A percentile compares a stretch with the other conserved stretches of the same genome.
Conservation (phyloP, 2,888 invertebrate species). For the Lasioglossum vierecki region DNA sequence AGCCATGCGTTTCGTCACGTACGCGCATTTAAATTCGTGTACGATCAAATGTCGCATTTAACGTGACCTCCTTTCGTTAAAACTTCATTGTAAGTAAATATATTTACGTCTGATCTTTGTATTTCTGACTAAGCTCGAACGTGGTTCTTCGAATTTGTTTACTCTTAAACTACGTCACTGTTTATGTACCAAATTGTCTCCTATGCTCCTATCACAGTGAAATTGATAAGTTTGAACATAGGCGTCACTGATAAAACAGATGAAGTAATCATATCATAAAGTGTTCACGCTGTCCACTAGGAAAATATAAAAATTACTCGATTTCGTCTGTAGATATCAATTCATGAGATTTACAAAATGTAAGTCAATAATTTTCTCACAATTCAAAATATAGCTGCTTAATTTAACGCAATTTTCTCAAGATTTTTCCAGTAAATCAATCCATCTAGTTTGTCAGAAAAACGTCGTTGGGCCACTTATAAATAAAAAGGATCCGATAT, state of each 20-base stretch:
- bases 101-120: slow-evolving; percentile 28
- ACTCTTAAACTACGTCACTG: slow-evolving; percentile 3
- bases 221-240: slow-evolving; percentile 33
- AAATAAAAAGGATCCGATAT: background rate
- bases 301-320: background rate
- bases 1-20: slow-evolving; percentile 68
- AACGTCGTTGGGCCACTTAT: background rate
- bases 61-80: slow-evolving; percentile 40
- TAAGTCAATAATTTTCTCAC: background rate
- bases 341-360: background rate
- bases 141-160: background rate
- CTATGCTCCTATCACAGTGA: background rate
- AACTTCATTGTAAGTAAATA: slow-evolving; percentile 21
- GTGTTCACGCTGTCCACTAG: background rate
- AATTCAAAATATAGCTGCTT: background rate
- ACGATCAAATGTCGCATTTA: slow-evolving; percentile 5
- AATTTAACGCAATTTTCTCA: background rate
- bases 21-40: slow-evolving; percentile 24
- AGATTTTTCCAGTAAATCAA: no score
- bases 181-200: background rate
- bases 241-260: slow-evolving; percentile 17
- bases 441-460: no score
- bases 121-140: slow-evolving; percentile 21
- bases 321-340: background rate
- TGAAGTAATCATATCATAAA: background rate